A percentile compares a stretch with the other conserved stretches of the same genome.
Evolutionary conservation across 2,113 vertebrate genomes (phyloP).

Genomic region (Fukomys damarensis): DNA sequence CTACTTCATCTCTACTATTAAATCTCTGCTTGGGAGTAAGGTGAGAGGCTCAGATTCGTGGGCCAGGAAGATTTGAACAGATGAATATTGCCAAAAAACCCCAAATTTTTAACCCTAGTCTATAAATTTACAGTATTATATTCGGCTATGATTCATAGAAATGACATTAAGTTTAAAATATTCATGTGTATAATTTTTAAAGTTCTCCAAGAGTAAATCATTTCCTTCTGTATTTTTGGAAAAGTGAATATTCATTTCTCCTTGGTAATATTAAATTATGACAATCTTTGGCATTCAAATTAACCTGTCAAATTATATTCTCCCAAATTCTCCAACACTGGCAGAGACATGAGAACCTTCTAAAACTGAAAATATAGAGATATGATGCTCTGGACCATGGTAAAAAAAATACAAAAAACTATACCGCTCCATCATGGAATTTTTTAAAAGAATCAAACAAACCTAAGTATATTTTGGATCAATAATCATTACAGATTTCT

Average conservation of each 20-base stretch:
- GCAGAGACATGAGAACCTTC: constrained; percentile 57
- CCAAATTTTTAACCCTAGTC: constrained; percentile 44
- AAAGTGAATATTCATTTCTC: constrained; percentile 82
- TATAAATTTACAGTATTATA: constrained; percentile 76
- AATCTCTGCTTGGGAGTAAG: constrained; percentile 65
- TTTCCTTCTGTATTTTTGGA: constrained; percentile 79
- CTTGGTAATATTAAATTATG: constrained; percentile 77
- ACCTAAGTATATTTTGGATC: constrained; percentile 67
- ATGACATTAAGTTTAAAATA: constrained; percentile 81
- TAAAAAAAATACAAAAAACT: constrained; percentile 58
- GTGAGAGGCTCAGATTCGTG: constrained; percentile 34
- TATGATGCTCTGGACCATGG: constrained; percentile 42
- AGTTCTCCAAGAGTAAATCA: constrained; percentile 75
- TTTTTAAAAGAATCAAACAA: constrained; percentile 67
- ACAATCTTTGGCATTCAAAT: constrained; percentile 76
- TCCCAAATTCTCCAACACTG: constrained; percentile 60
- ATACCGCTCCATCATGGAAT: background rate
- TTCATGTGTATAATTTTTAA: constrained; percentile 76
- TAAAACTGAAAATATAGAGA: constrained; percentile 68
- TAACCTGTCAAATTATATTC: constrained; percentile 73
- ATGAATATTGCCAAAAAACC: constrained; percentile 28
- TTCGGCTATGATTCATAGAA: constrained; percentile 78
- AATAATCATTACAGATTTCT: constrained; percentile 74
- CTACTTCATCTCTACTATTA: constrained; percentile 44
- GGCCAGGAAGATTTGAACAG: constrained; percentile 43